Evolutionary conservation across 2,797 vertebrate species (phyloP).

Genomic region (Ispidina picta): DNA sequence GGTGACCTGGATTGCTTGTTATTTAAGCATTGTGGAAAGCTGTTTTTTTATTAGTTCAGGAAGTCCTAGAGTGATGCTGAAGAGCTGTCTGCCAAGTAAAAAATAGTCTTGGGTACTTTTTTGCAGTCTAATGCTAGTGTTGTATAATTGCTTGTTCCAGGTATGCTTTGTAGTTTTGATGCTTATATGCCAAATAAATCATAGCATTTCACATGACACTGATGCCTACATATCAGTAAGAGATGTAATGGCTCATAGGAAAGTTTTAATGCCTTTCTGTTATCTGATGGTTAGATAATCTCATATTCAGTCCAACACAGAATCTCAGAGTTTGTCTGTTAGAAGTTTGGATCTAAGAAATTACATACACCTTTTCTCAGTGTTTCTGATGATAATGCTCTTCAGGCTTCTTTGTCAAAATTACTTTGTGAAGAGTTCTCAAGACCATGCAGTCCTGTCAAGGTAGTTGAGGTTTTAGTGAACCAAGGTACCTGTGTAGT

Average conservation of each 20-base stretch:
- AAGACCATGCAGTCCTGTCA: neutral
- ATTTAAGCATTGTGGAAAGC: neutral
- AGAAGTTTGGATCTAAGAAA: neutral
- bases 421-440: neutral
- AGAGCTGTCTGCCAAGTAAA: neutral
- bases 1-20: neutral
- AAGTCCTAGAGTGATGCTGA: neutral
- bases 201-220: neutral
- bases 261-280: neutral
- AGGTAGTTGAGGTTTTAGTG: neutral
- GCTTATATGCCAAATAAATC: neutral
- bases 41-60: neutral
- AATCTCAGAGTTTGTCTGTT: neutral
- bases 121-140: neutral
- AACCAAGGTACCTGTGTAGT: neutral
- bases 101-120: neutral
- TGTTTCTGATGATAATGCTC: neutral
- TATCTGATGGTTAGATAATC: neutral
- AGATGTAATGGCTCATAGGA: neutral
- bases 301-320: neutral
- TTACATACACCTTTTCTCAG: neutral
- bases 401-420: neutral
- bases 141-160: neutral
- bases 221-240: neutral
- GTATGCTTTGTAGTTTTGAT: neutral